Conservation (phyloP, 2,113 vertebrate species). For the Nesoenas mayeri region DNA sequence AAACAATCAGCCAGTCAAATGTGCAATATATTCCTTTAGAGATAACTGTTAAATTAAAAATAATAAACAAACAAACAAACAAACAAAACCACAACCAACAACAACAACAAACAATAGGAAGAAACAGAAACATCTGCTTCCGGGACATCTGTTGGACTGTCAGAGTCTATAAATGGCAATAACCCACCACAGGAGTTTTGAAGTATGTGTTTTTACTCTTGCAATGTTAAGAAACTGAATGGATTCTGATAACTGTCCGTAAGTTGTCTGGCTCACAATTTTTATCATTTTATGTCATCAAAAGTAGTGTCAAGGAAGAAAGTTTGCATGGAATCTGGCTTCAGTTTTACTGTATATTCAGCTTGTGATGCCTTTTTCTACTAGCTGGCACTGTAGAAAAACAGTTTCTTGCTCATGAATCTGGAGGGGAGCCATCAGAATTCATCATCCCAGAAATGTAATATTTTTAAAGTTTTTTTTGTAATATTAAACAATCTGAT, state of each 20-base stretch:
- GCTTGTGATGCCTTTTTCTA: background rate
- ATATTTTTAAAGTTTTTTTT: background rate
- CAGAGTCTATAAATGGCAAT: background rate
- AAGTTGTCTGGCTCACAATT: background rate
- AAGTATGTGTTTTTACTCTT: background rate
- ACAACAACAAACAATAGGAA: background rate
- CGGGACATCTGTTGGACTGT: background rate
- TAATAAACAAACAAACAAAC: too few relatives aligned
- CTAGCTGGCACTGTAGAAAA: background rate
- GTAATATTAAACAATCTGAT: background rate
- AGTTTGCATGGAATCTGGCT: accelerated
- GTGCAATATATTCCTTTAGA: background rate
- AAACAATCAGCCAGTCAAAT: background rate
- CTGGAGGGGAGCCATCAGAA: background rate
- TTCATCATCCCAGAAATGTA: accelerated
- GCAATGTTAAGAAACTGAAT: background rate
- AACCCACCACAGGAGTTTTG: background rate
- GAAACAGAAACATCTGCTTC: background rate
- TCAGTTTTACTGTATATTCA: background rate
- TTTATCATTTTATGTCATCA: background rate
- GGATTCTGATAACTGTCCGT: background rate
- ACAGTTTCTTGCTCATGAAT: background rate
- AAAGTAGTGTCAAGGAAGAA: background rate
- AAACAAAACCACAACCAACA: too few relatives aligned
- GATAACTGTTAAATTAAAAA: background rate